Conservation (phyloP, 2,888 invertebrate genomes). For the Malacosoma neustria region DNA sequence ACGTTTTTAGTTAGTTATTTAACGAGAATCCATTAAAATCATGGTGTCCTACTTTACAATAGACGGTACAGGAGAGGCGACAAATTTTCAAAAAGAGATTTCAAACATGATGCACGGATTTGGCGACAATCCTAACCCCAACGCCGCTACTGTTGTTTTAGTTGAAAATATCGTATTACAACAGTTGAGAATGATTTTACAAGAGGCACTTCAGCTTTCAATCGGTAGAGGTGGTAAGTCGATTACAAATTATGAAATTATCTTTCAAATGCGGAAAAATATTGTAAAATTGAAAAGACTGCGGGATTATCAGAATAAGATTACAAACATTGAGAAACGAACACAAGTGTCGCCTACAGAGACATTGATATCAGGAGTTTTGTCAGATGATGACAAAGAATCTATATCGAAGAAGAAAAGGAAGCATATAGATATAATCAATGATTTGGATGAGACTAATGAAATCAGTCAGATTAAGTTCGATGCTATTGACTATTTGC, state of each 20-base stretch:
- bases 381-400: conserved; percentile 69
- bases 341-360: conserved; percentile 32
- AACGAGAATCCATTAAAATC: conserved; percentile 11
- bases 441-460: conserved; percentile 71
- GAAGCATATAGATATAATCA: conserved; percentile 65
- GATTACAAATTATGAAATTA: conserved; percentile 77
- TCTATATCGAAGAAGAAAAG: conserved; percentile 55
- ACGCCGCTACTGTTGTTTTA: conserved; percentile 86
- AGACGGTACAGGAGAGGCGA: conserved; percentile 42
- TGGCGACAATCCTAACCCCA: conserved; percentile 89
- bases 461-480: conserved; percentile 69
- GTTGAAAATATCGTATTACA: conserved; percentile 89
- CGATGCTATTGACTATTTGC: conserved; percentile 72
- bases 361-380: conserved; percentile 35
- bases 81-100: conserved; percentile 80
- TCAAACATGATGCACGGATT: conserved; percentile 95
- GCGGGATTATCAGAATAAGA: conserved; percentile 80
- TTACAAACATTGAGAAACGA: conserved; percentile 61
- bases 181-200: conserved; percentile 85
- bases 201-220: conserved; percentile 82
- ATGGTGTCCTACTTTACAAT: conserved; percentile 61
- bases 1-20: no score
- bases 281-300: conserved; percentile 84
- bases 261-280: conserved; percentile 89
- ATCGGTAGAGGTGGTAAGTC: conserved; percentile 77